Conservation (phyloP, 2,888 invertebrate species). For the Bugula neritina region DNA sequence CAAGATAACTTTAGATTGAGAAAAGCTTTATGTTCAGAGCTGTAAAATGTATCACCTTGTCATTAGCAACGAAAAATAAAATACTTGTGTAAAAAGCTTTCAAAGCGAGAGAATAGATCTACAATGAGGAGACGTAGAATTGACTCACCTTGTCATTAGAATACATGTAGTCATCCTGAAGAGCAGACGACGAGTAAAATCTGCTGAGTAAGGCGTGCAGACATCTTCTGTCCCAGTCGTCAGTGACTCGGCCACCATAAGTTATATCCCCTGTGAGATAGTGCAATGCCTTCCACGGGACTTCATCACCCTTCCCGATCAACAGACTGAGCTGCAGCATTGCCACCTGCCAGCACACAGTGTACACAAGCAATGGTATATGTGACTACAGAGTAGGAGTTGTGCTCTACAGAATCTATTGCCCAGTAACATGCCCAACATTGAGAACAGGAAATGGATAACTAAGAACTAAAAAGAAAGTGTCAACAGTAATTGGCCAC, state of each 20-base stretch:
- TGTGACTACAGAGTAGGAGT: too few relatives aligned
- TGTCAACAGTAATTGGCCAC: too few relatives aligned
- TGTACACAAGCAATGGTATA: too few relatives aligned
- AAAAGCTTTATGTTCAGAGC: too few relatives aligned
- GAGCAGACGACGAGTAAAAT: slow-evolving; percentile 45
- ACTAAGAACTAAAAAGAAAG: too few relatives aligned
- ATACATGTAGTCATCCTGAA: slow-evolving; percentile 41
- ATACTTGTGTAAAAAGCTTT: too few relatives aligned
- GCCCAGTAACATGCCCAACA: too few relatives aligned
- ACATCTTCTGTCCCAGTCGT: slow-evolving; percentile 51
- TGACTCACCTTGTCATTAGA: slow-evolving; percentile 42
- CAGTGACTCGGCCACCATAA: slow-evolving; percentile 53
- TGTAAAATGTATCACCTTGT: neutral
- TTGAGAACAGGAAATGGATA: too few relatives aligned
- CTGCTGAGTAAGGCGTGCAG: slow-evolving; percentile 44
- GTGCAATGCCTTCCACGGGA: slow-evolving; percentile 50
- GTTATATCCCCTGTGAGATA: slow-evolving; percentile 52
- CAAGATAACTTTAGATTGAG: too few relatives aligned
- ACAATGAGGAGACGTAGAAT: too few relatives aligned
- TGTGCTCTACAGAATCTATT: too few relatives aligned
- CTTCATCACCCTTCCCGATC: slow-evolving; percentile 38
- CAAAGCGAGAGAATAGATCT: too few relatives aligned
- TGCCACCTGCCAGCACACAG: slow-evolving; percentile 49
- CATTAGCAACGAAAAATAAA: neutral
- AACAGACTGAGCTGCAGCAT: slow-evolving; percentile 48